Base-by-base conservation (phyloP, 2,797 vertebrate species). In the Capromys pilorides region DNA sequence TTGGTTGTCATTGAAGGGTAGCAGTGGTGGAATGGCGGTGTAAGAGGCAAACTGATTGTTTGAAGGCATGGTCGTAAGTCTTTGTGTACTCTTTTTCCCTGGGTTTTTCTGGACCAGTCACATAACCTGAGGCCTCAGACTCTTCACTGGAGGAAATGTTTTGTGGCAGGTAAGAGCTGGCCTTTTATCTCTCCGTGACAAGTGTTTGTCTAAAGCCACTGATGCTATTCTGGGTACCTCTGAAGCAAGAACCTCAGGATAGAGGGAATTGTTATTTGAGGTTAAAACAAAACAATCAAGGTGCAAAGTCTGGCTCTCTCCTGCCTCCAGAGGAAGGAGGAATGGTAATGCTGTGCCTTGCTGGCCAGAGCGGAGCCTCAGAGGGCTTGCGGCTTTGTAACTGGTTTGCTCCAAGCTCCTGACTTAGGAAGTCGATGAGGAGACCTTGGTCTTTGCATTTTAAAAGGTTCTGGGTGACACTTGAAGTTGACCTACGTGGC, bases 161-260 rank as follows among this genome's bases (percentile, higher is more conserved):
- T 54, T 82, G 33, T 62, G 22, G 24, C 45, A 85, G 92, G 31
- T 89, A 91, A 94, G 82, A 82, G 21, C 31, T 88, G 10, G 77
- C 33, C 28, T 28, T 41, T 21, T 49, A 8, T 26, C 21, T 24
- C 0, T 24, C 28, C 4, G 21, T 85, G 88, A 86, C 51, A 83
- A 90, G 26, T 45, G 39, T 6, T 94, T 51, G 54, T 7, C 66
- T 93, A 90, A 67, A 89, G 78, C 67, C 61, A 36, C 92, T 87
- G 49, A 33, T 69, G 54, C 64, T 88, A 88, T 88, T 80, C 11
- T 88, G 80, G n/a, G 36, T 83, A 5, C 26, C n/a, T 67, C n/a
- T 78, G 81, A 95, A 81, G n/a, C 90, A 59, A 79, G 93, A 90
- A 51, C 45, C 66, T 95, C 19, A 13, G 31, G 24, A 57, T 51